Base-by-base conservation (phyloP, 2,113 vertebrate genomes). In the Hystrix brachyura region DNA sequence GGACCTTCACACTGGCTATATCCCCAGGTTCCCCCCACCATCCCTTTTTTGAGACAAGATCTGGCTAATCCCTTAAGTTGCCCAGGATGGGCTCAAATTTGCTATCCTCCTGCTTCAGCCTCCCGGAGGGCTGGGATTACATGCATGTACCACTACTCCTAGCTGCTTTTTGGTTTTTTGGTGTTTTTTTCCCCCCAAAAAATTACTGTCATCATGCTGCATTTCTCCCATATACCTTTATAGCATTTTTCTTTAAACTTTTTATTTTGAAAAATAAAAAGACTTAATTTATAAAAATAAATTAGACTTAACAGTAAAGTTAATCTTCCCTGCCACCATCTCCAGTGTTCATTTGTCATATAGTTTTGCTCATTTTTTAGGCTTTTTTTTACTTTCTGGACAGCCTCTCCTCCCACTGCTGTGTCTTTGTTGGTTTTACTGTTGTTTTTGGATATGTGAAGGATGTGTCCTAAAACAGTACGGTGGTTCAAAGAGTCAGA, bases 301-400 rank as follows among this genome's bases (percentile, higher is more conserved):
- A 48, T 23, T 59, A 17, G 46, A 25, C 51, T 91, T 90, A 7
- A 7, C 6, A 71, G 43, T 53, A 69, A 65, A 71, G 10, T 43
- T 87, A 51, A 34, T 34, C 29, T 69, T 82, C 18, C 32, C 80
- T n/a, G n/a, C 15, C 53, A 60, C 57, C 18, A n/a, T 53, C 59
- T 55, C 84, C 48, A 34, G 27, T 79, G 34, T 89, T 51, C 90
- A 67, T 53, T 57, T 92, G 46, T 97, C 29, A 62, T 57, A 34
- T 21, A 80, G 29, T 38, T 94, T 13, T 55, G 38, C 76, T 84
- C 46, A 71, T 82, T 74, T 86, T 19, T 87, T 94, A 19, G 12
- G 51, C 32, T 57, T 62, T 82, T n/a, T 76, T 7, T 60, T 85
- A 19, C 51, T 21, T 74, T 71, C 79, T 59, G 19, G 8, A 18